Conservation (phyloP, 2,113 vertebrate species). For the Brachyhypopomus occidentalis region DNA sequence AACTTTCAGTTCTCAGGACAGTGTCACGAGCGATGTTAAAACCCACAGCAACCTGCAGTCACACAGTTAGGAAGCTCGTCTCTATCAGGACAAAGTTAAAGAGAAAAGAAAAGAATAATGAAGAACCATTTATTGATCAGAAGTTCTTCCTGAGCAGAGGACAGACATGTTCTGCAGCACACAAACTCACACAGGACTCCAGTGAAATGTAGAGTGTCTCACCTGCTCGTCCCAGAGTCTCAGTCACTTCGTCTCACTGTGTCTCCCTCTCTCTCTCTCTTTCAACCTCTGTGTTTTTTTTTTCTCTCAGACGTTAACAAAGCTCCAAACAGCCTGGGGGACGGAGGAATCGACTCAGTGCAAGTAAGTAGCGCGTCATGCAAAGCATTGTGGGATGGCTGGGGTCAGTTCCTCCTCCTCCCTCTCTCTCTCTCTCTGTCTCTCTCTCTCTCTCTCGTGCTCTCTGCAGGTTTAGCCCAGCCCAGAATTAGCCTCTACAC, state of each 20-base stretch:
- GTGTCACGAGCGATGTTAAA: not conserved
- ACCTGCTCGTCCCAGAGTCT: conserved; percentile 29
- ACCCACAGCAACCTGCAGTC: not conserved
- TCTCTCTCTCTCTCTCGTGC: not conserved
- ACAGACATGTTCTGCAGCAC: not conserved
- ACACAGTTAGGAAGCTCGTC: not conserved
- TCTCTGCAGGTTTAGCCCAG: conserved; percentile 31
- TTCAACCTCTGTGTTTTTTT: not conserved
- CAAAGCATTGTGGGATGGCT: conserved; percentile 34
- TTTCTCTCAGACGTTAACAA: conserved; percentile 10
- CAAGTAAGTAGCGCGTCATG: conserved; percentile 12
- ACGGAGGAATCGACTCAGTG: conserved; percentile 16
- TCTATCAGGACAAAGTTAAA: not conserved
- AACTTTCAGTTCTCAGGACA: conserved; percentile 9
- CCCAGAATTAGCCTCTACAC: conserved; percentile 42
- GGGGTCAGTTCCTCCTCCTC: conserved; percentile 21
- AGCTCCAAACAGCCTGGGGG: conserved; percentile 21
- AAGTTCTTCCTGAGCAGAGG: not conserved
- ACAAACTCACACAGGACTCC: not conserved
- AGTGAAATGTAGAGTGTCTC: not conserved
- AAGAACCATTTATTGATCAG: not conserved
- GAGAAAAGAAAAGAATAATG: not conserved
- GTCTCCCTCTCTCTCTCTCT: not conserved
- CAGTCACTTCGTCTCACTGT: not conserved
- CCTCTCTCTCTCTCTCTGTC: not conserved